These are phyloP conservation scores for Zaprionus capensis DNA, from an alignment of 1,140 invertebrate genomes.

Conservation along the genomic window DNA sequence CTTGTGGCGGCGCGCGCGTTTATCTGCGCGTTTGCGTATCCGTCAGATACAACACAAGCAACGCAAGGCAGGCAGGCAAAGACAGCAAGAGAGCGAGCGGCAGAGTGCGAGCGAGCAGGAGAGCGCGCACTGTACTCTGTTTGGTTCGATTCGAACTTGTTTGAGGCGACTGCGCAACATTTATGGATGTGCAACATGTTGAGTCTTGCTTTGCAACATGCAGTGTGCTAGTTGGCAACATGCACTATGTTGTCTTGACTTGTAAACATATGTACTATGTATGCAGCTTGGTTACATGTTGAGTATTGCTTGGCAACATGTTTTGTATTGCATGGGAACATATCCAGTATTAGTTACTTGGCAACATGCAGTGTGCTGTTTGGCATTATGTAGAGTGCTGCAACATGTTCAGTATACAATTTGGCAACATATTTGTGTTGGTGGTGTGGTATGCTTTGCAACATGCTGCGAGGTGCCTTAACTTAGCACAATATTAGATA, in stretches of 20 bases:
- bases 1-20: conserved; percentile 39
- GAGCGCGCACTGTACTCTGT: conserved; percentile 5
- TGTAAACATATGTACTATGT: not conserved
- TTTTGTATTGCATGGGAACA: not conserved
- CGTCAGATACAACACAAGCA: conserved; percentile 39
- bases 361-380: not conserved
- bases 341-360: no score
- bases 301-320: not conserved
- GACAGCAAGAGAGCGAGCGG: not conserved
- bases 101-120: not conserved
- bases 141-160: conserved; percentile 31
- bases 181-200: not conserved
- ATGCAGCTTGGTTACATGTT: not conserved
- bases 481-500: no score
- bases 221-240: not conserved
- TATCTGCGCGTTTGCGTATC: conserved; percentile 58
- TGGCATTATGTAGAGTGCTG: no score
- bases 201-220: not conserved
- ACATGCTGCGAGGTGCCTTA: no score
- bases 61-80: not conserved
- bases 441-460: no score
- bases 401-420: no score
- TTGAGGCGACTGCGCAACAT: conserved; percentile 20
- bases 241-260: not conserved
- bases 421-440: no score